phyloP scores from a whole-genome alignment of 2,113 vertebrate genomes.

The Jaculus jaculus region DNA sequence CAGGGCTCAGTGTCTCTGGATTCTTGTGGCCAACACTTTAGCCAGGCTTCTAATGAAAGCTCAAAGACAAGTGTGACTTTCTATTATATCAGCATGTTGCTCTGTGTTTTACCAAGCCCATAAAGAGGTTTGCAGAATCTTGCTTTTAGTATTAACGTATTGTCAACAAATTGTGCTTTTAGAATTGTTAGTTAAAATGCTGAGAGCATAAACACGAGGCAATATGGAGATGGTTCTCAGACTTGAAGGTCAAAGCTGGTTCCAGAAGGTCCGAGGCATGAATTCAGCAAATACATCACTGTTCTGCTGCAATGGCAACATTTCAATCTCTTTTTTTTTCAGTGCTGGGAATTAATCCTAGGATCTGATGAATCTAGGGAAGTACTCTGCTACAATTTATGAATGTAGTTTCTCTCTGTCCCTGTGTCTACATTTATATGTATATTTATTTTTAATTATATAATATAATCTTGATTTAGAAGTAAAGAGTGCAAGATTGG shows the following conservation, averaged over 20 bases:
- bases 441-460: constrained; percentile 31
- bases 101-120: neutral
- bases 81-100: neutral
- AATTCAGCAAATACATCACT: constrained; percentile 26
- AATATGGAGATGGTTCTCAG: neutral
- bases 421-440: neutral
- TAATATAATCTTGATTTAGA: constrained; percentile 57
- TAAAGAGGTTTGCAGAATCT: neutral
- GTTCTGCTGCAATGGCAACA: neutral
- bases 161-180: constrained; percentile 1
- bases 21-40: neutral
- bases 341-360: neutral
- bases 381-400: neutral
- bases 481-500: constrained; percentile 42
- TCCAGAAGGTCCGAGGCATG: constrained; percentile 14
- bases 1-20: neutral
- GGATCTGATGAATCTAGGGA: neutral
- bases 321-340: neutral
- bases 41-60: neutral
- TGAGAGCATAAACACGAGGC: constrained; percentile 24
- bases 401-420: constrained; percentile 24
- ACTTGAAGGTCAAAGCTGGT: constrained; percentile 43
- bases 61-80: constrained; percentile 43
- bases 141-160: neutral
- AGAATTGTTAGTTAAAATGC: constrained; percentile 36